These are phyloP conservation scores for Rugalucina vietnamica DNA, from an alignment of 2,888 invertebrate genomes.

Conservation along the genomic window DNA sequence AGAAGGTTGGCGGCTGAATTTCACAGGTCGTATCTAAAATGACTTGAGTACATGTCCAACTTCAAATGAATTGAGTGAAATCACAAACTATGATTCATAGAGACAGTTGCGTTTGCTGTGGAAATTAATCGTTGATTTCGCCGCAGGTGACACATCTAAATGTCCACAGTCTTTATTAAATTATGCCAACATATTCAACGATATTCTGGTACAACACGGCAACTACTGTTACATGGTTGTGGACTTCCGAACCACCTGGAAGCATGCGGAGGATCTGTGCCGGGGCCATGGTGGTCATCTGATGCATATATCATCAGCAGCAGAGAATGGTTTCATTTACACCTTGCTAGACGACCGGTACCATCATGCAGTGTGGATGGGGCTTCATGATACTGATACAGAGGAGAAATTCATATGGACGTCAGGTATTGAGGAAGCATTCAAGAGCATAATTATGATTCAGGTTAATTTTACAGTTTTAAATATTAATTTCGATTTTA, in stretches of 20 bases:
- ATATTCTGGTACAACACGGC: not conserved
- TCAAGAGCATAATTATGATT: no score
- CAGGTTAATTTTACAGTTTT: no score
- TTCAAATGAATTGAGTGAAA: not conserved
- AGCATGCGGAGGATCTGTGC: constrained; percentile 21
- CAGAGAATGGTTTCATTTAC: constrained; percentile 8
- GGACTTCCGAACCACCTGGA: not conserved
- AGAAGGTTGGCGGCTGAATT: not conserved
- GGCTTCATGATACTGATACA: constrained; percentile 21
- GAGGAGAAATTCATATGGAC: constrained; percentile 34
- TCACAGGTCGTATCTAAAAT: not conserved
- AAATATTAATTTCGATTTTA: no score
- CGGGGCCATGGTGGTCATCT: constrained; percentile 14
- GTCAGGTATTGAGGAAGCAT: constrained; percentile 24
- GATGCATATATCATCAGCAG: not conserved
- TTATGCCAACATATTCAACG: not conserved
- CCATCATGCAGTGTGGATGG: constrained; percentile 33
- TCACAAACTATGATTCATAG: not conserved
- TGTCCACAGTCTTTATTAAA: not conserved
- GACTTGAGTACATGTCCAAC: not conserved
- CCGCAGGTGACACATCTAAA: not conserved
- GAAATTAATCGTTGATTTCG: not conserved
- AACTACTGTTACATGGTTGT: constrained; percentile 11
- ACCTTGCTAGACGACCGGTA: not conserved
- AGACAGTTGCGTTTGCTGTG: not conserved